Base-by-base conservation (phyloP, 2,113 vertebrate genomes). In the Crotalus horridus region DNA sequence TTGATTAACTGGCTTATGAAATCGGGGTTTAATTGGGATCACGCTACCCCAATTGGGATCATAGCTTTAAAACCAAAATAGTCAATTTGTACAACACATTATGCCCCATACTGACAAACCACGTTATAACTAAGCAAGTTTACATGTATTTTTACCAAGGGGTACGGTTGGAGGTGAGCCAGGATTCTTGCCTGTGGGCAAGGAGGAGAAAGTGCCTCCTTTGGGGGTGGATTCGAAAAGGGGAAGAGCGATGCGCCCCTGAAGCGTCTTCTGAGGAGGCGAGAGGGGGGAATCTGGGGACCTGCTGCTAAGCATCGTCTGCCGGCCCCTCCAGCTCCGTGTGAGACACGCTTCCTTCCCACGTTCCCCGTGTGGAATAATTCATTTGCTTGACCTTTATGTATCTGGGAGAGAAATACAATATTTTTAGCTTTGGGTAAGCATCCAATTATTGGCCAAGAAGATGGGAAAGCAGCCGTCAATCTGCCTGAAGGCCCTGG, bases 391-490 rank as follows among this genome's bases (percentile, higher is more conserved):
- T 11, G 15, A 1, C 58, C 90, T 87, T 90, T 92, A 87, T 91
- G 94, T 92, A 74, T 86, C 46, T 90, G 0, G 46, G 74, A 15
- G 89, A 87, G 91, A n/a, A 81, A 48, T 0, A 0, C 4, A 48
- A 91, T 92, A 43, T 91, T 94, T 95, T 91, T 85, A 95, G 92
- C 93, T 53, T 90, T 39, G 87, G 59, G 94, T 92, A 39, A 93
- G 95, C 93, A 93, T 46, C 5, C 46, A 91, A 74, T 55, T 54
- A 0, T 59, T 85, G 87, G 89, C 95, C 39, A 39, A 93, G 11
- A 92, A 92, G 81, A 15, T 0, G 92, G 93, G 0, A 26, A 93
- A 92, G 12, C 93, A 94, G 12, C 89, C 88, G 89, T 92, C 94
- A n/a, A 94, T 46, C 54, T 33, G 81, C 43, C 39, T 12, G 55